Evolutionary conservation across 2,797 vertebrate genomes (phyloP).

Genomic region (Lacerta bilineata): DNA sequence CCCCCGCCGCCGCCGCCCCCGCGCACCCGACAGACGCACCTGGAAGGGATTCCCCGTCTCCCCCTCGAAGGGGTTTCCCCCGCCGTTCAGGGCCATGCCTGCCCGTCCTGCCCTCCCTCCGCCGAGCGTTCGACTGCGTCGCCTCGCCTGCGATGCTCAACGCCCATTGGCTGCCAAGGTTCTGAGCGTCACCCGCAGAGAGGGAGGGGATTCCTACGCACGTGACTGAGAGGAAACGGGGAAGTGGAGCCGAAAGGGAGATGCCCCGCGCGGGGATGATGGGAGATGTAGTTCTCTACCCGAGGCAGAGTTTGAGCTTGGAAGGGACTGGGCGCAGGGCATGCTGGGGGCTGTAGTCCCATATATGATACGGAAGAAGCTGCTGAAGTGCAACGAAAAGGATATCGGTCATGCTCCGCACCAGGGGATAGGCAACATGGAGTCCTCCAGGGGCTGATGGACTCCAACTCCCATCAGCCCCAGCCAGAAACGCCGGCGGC

Average conservation of each 20-base stretch:
- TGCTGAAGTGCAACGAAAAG: too few relatives aligned
- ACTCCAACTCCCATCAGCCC: too few relatives aligned
- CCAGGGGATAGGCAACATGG: too few relatives aligned
- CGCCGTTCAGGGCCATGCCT: constrained; percentile 32
- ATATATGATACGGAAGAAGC: not conserved
- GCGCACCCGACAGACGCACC: constrained; percentile 20
- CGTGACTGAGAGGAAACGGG: not conserved
- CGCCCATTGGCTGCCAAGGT: not conserved
- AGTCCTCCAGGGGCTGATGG: too few relatives aligned
- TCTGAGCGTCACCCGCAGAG: not conserved
- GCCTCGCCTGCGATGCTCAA: too few relatives aligned
- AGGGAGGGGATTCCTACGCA: not conserved
- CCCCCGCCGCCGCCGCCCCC: too few relatives aligned
- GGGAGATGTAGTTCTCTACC: not conserved
- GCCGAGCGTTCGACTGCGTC: not conserved
- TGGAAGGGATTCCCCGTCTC: constrained; percentile 69
- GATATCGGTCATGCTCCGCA: too few relatives aligned
- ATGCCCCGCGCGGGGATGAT: not conserved
- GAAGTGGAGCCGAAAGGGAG: not conserved
- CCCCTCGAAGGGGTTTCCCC: constrained; percentile 50
- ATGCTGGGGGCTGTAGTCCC: not conserved
- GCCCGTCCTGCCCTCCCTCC: not conserved
- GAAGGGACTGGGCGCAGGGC: too few relatives aligned
- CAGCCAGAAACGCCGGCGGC: too few relatives aligned
- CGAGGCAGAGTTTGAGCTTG: too few relatives aligned